These are phyloP conservation scores for Echiichthys vipera DNA, from an alignment of 2,797 vertebrate genomes.

Conservation along the genomic window DNA sequence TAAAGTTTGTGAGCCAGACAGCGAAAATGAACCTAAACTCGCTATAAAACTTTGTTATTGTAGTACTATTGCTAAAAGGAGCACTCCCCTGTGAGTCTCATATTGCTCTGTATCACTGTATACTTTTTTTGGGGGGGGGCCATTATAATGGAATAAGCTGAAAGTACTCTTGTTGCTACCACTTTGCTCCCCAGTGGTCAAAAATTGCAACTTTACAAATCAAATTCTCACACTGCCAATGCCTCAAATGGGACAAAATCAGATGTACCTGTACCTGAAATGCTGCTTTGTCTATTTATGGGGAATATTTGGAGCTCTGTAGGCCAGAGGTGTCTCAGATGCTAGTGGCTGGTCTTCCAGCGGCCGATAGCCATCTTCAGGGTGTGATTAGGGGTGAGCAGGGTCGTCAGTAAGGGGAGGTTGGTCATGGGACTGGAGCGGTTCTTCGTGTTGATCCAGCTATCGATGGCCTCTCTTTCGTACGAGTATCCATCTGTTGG, in stretches of 20 bases:
- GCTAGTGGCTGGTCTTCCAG: conserved; percentile 85
- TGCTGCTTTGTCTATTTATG: not conserved
- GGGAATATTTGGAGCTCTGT: not conserved
- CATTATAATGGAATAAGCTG: not conserved
- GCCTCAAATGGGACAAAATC: not conserved
- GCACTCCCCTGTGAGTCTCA: not conserved
- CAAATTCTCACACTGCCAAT: not conserved
- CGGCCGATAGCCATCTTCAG: conserved; percentile 95
- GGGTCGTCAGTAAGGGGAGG: conserved; percentile 87
- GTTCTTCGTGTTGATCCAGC: conserved; percentile 91
- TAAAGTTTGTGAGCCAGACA: not conserved
- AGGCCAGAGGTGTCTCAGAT: not conserved
- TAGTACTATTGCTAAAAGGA: not conserved
- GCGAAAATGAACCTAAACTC: not conserved
- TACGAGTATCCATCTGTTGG: conserved; percentile 95
- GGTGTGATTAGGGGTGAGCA: conserved; percentile 93
- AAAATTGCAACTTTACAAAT: not conserved
- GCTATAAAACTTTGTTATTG: not conserved
- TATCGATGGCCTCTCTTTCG: conserved; percentile 93
- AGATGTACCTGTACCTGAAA: conserved; percentile 11
- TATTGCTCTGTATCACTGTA: not conserved
- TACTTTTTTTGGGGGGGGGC: no score
- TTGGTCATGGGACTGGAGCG: conserved; percentile 98
- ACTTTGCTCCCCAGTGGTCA: not conserved
- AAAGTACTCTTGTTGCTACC: not conserved